Base-by-base conservation (phyloP, 2,113 vertebrate genomes). In the Rhinopithecus roxellana region DNA sequence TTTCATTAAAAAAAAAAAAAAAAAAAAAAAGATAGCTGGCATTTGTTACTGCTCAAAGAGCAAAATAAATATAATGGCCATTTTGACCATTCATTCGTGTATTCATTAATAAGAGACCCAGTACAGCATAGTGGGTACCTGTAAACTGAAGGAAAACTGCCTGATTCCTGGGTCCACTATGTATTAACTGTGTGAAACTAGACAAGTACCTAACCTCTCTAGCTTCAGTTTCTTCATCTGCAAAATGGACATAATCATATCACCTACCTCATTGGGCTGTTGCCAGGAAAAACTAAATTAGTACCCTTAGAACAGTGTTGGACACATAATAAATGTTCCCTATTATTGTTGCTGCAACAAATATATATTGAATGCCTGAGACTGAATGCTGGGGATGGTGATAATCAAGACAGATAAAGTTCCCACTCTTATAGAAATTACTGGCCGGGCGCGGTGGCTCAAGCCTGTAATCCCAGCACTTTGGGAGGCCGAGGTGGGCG, bases 341-440 rank as follows among this genome's bases (percentile, higher is more conserved):
- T 89, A 55, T 84, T 64, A 69, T 32, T 79, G 17, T 64, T 87
- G 35, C 25, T 80, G 61, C 32, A 84, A 93, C 22, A 94, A 87
- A 88, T 92, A 92, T 38, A 82, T 89, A 89, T 30, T 88, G 75
- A 70, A 64, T 64, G 50, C 22, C 40, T 32, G 50, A 22, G 52
- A 35, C n/a, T 92, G 80, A 93, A 93, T 75, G 88, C 50, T 78
- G 35, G 55, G 43, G 23, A 77, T 23, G n/a, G 52, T 86, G 75
- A 93, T 74, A 91, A 94, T 90, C 67, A 95, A 97, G 87, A 94
- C 70, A 97, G 86, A 95, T 85, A 69, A 94, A 90, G 57, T 70
- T 82, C n/a, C 30, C 11, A 70, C 8, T 92, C 87, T 82, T 30
- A 59, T 0, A 90, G 18, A 38, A 64, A 94, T 59, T 69, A 61